Base-by-base conservation (phyloP, 2,797 vertebrate genomes). In the Peromyscus aztecus region DNA sequence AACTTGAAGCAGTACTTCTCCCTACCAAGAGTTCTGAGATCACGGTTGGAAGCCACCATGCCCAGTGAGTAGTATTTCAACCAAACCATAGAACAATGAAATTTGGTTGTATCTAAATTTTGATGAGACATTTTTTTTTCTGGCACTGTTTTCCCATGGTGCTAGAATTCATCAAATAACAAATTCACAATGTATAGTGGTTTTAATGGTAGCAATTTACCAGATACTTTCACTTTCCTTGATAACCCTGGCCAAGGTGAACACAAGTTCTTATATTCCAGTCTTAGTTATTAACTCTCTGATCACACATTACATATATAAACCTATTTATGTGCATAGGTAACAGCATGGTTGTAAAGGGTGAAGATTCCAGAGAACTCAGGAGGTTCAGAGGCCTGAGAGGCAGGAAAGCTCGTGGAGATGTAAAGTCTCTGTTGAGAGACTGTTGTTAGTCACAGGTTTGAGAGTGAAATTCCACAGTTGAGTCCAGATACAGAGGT, bases 21-120 rank as follows among this genome's bases (percentile, higher is more conserved):
- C 71, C 87, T 76, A 73, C 29, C 40, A 61, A 34, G 37, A 46
- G 12, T 40, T 84, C 40, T 46, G 23, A 67, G 31, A 43, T 76
- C 31, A 61, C 19, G 55, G 55, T 23, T 57, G 37, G 75, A 29
- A 76, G 71, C 29, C 55, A 63, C 55, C 55, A 61, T 76, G 87
- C 57, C 29, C 29, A 24, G 55, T 31, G 29, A 34, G 55, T 31
- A 78, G 77, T 82, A 88, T 57, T 90, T 90, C 77, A 96, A 37
- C 29, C 37, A 89, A 77, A 85, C 46, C 78, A 24, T 69, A 91
- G 17, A 96, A 61, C 49, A 94, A 88, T 37, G 27, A 83, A 52
- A 82, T 52, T 34, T 85, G 37, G 27, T 85, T 82, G 14, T 40
- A n/a, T 84, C 52, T 46, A 92, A 65, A 23, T 89, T 61, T 65